A percentile compares a stretch with the other conserved stretches of the same genome.
phyloP scores from a whole-genome alignment of 1,140 invertebrate species.

The Papilio glaucus region DNA sequence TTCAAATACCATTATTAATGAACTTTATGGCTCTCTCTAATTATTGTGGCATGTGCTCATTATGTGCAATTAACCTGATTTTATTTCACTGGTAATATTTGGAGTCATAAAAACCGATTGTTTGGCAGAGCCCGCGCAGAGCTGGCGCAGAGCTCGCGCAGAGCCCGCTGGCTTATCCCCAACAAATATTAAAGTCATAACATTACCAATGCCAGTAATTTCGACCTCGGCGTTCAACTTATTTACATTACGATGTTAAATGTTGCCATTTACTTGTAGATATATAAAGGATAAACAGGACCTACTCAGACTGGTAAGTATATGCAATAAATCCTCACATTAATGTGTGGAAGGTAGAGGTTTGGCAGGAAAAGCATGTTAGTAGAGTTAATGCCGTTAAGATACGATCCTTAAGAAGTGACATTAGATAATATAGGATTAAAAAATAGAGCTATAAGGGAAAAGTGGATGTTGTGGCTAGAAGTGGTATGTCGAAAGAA shows the following conservation, averaged over 20 bases:
- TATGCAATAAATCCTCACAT: no score
- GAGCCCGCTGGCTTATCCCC: slow-evolving; percentile 23
- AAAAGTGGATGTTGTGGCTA: no score
- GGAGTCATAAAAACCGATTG: slow-evolving; percentile 20
- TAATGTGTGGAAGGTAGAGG: no score
- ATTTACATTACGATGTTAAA: slow-evolving; percentile 8
- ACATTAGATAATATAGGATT: no score
- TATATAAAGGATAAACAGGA: no score
- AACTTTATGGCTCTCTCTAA: background rate
- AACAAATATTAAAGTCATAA: slow-evolving; percentile 35
- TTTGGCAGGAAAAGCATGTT: no score
- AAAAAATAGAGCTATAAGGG: no score
- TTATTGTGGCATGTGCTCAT: background rate
- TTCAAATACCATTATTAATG: background rate
- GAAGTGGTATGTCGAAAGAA: no score
- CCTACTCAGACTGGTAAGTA: no score
- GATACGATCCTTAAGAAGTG: no score
- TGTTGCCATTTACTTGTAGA: no score
- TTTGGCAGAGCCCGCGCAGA: slow-evolving; percentile 9
- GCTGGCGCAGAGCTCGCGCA: background rate
- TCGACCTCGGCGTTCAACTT: background rate
- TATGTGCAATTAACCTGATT: slow-evolving; percentile 12
- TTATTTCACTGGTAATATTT: slow-evolving; percentile 37
- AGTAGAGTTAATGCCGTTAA: no score
- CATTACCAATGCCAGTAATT: slow-evolving; percentile 11